Percentiles rank a stretch among this genome's conserved stretches.
Evolutionary conservation across 2,888 invertebrate genomes (phyloP).

Genomic region (Acanthoscelides obtectus): DNA sequence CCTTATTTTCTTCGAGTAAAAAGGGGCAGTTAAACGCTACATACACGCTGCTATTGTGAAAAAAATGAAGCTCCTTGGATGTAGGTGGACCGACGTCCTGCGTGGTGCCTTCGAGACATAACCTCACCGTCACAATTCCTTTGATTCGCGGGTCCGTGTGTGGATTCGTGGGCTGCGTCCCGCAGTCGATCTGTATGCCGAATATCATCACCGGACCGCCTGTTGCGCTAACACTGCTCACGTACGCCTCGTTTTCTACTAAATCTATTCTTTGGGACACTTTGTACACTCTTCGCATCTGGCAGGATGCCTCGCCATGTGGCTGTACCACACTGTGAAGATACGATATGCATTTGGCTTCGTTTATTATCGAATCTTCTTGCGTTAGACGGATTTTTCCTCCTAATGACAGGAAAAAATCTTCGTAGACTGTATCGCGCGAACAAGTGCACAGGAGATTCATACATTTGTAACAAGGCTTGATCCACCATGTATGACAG

Average conservation of each 20-base stretch:
- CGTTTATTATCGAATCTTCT: conserved; percentile 18
- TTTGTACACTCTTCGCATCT: conserved; percentile 27
- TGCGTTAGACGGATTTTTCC: not conserved
- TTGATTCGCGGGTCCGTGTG: conserved; percentile 15
- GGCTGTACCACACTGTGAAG: too few species aligned
- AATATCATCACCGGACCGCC: conserved; percentile 26
- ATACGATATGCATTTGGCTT: too few species aligned
- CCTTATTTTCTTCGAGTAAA: conserved; percentile 28
- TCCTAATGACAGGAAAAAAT: not conserved
- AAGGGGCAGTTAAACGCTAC: conserved; percentile 28
- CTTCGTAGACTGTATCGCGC: conserved; percentile 13
- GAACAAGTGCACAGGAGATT: conserved; percentile 19
- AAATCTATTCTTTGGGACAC: conserved; percentile 30
- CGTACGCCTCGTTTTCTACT: conserved; percentile 21
- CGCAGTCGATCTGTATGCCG: conserved; percentile 28
- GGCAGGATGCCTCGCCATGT: conserved; percentile 19
- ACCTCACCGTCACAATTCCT: conserved; percentile 21
- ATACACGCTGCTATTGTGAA: conserved; percentile 27
- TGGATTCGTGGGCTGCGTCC: conserved; percentile 22
- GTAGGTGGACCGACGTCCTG: conserved; percentile 23
- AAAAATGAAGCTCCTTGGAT: conserved; percentile 20
- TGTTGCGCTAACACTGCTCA: conserved; percentile 25
- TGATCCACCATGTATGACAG: conserved; percentile 19
- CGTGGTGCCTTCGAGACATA: conserved; percentile 19
- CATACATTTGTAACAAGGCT: conserved; percentile 20